These are phyloP conservation scores for Acridotheres tristis DNA, from an alignment of 2,797 vertebrate species.

Conservation along the genomic window DNA sequence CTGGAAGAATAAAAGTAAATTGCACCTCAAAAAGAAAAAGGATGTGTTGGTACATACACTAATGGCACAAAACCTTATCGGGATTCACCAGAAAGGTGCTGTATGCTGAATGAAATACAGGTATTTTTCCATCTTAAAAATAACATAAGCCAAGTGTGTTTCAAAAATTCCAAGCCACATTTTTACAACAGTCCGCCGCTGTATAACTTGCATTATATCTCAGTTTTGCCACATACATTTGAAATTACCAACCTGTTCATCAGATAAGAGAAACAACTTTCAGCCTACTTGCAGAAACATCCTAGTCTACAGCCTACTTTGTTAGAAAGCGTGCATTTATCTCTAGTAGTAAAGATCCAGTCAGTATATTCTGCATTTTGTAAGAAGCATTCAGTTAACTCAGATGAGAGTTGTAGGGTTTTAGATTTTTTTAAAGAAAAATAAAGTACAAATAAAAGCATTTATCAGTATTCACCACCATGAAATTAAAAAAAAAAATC, in stretches of 20 bases:
- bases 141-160: not conserved
- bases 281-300: conserved; percentile 28
- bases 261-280: not conserved
- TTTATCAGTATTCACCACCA: conserved; percentile 57
- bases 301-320: conserved; percentile 27
- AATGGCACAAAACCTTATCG: not conserved
- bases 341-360: conserved; percentile 51
- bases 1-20: conserved; percentile 61
- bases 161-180: conserved; percentile 29
- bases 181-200: conserved; percentile 5
- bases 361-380: conserved; percentile 63
- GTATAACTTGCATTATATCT: conserved; percentile 19
- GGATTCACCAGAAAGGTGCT: conserved; percentile 3
- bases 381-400: conserved; percentile 56
- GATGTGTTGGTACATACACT: not conserved
- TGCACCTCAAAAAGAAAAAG: conserved; percentile 51
- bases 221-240: not conserved
- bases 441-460: conserved; percentile 65
- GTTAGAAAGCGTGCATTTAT: conserved; percentile 41
- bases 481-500: not conserved
- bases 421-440: conserved; percentile 63
- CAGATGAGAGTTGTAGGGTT: conserved; percentile 31
- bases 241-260: not conserved
- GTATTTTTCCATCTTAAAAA: conserved; percentile 24
- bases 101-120: not conserved